Conservation (phyloP, 2,888 invertebrate genomes). For the Polyploca ridens region DNA sequence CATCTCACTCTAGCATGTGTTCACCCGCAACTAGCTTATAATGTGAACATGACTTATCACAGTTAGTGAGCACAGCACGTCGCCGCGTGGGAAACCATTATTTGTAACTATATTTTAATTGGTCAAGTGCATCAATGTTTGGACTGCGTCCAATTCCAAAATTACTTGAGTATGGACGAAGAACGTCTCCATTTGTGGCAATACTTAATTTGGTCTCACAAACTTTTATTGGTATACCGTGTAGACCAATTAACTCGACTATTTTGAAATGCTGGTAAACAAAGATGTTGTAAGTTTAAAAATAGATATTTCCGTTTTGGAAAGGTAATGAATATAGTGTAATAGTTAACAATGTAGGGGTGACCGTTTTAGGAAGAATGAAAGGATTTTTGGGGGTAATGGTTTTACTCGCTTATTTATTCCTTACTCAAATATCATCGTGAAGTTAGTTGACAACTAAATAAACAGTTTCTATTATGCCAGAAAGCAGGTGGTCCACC, state of each 20-base stretch:
- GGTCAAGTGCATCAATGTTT: slow-evolving; percentile 18
- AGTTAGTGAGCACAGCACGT: not conserved
- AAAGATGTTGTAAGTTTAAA: not conserved
- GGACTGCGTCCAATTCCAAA: slow-evolving; percentile 15
- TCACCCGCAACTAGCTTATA: slow-evolving; percentile 8
- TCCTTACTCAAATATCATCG: too few relatives aligned
- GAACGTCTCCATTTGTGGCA: not conserved
- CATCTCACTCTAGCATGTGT: too few relatives aligned
- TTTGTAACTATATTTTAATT: slow-evolving; percentile 23
- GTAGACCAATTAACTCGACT: slow-evolving; percentile 8
- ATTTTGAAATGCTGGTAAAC: not conserved
- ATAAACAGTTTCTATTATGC: too few relatives aligned
- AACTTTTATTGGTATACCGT: slow-evolving; percentile 1
- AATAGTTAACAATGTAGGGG: too few relatives aligned
- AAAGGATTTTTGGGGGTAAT: too few relatives aligned
- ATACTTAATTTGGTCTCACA: slow-evolving; percentile 6
- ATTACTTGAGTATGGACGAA: slow-evolving; percentile 14
- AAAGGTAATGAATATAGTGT: too few relatives aligned
- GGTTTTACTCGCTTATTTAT: too few relatives aligned
- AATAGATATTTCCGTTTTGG: too few relatives aligned
- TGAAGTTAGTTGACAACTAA: too few relatives aligned
- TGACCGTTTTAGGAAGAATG: too few relatives aligned
- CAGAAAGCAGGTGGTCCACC: not conserved
- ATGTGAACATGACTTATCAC: slow-evolving; percentile 17
- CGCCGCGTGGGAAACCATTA: slow-evolving; percentile 17